Base-by-base conservation (phyloP, 2,113 vertebrate species). In the Uria lomvia region DNA sequence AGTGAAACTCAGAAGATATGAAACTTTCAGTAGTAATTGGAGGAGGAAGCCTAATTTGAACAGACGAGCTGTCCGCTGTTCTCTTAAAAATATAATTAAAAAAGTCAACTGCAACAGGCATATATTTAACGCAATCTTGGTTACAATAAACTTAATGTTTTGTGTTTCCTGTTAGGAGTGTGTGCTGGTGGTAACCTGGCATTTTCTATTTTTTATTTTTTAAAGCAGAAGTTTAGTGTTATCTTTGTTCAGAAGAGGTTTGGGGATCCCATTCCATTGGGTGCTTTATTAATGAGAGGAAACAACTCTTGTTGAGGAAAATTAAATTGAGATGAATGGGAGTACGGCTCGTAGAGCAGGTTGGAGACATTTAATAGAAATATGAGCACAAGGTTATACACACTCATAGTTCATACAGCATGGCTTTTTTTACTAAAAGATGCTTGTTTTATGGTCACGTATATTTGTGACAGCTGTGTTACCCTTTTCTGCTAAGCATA, bases 351-450 rank as follows among this genome's bases (percentile, higher is more conserved):
- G 53, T n/a, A 68, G 49, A 84, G 52, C 40, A 60, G 56, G 8
- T 34, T 84, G 38, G 26, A 66, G 49, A 24, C 24, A 6, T 7
- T 32, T 47, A 47, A 59, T 42, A 49, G 56, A 71, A 77, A 9
- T 15, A 32, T 47, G 22, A 71, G 36, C 6, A 32, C 24, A 4
- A 36, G 19, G 32, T 82, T 82, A 15, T 40, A 47, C 3, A 8
- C 2, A 4, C 7, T 47, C 4, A 9, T 4, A 34, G 4, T 55
- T 80, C 45, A 20, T 34, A 36, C 23, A 47, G 5, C 0, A 0
- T 30, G 11, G 12, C 27, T 86, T 22, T 67, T 52, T 43, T 56
- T 82, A 30, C 6, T 83, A 7, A 81, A 65, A 40, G 30, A 15
- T 52, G 5, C 12, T 73, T 49, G 18, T 52, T 73, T 4, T 78